phyloP scores from a whole-genome alignment of 2,888 invertebrate genomes.

The Oligia strigilis region DNA sequence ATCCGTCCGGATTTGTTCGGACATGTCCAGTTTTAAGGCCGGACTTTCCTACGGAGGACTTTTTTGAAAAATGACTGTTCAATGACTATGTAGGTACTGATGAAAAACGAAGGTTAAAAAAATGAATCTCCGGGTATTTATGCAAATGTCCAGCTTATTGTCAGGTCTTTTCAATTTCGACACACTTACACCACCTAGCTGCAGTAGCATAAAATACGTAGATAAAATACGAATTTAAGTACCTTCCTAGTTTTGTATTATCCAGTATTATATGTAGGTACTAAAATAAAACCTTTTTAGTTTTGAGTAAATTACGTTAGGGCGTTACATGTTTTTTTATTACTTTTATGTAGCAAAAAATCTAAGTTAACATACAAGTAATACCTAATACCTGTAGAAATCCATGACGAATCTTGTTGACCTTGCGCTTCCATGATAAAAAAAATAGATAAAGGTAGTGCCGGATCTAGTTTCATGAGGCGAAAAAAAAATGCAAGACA shows the following conservation, averaged over 20 bases:
- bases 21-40: neutral
- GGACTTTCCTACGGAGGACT: neutral
- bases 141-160: neutral
- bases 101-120: neutral
- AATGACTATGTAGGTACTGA: neutral
- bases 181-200: neutral
- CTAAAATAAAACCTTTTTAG: neutral
- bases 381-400: neutral
- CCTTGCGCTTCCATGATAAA: neutral
- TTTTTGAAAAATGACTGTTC: neutral
- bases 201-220: neutral
- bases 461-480: slow-evolving; percentile 11
- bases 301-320: neutral
- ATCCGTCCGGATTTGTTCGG: no score
- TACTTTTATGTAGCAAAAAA: no score
- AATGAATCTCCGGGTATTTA: neutral
- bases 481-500: slow-evolving; percentile 20
- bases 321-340: neutral
- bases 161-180: neutral
- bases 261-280: neutral
- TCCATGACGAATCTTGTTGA: slow-evolving; percentile 9
- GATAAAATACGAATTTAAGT: neutral
- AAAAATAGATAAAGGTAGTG: neutral
- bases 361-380: neutral
- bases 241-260: neutral